These are phyloP conservation scores for Ecdyonurus torrentis DNA, from an alignment of 2,888 invertebrate genomes.

Conservation along the genomic window DNA sequence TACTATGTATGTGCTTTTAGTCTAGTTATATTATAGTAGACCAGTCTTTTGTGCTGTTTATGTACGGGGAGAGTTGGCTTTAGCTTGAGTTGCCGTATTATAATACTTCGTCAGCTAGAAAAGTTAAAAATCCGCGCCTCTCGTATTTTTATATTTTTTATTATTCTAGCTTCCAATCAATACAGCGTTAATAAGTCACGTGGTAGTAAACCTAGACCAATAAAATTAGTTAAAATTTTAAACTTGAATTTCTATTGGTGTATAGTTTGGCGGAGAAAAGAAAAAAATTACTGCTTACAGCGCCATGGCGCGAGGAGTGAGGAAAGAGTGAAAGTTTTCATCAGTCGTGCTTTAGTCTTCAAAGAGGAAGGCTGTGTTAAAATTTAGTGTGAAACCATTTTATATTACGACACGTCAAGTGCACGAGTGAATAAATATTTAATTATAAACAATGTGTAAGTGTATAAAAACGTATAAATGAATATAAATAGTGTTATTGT, in stretches of 20 bases:
- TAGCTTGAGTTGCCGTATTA: too few relatives aligned
- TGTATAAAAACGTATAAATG: neutral
- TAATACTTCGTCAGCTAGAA: neutral
- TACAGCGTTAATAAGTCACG: neutral
- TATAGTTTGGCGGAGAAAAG: neutral
- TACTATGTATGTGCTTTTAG: neutral
- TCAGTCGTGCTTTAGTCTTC: neutral
- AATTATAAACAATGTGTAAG: neutral
- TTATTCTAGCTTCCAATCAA: neutral
- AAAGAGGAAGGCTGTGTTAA: neutral
- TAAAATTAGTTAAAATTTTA: neutral
- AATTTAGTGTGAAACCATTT: neutral
- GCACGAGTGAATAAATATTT: neutral
- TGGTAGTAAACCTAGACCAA: neutral
- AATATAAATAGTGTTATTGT: neutral
- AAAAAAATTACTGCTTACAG: neutral
- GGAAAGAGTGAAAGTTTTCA: neutral
- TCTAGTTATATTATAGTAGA: neutral
- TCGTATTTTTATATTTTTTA: neutral
- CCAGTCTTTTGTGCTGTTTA: neutral
- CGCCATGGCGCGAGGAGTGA: neutral
- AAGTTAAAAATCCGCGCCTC: slow-evolving; percentile 1
- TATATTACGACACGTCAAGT: neutral
- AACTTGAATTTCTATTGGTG: neutral
- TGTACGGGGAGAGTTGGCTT: too few relatives aligned